Percentiles rank a stretch among this genome's conserved stretches.
Evolutionary conservation across 2,797 vertebrate genomes (phyloP).

Genomic region (Cossypha dichroa): DNA sequence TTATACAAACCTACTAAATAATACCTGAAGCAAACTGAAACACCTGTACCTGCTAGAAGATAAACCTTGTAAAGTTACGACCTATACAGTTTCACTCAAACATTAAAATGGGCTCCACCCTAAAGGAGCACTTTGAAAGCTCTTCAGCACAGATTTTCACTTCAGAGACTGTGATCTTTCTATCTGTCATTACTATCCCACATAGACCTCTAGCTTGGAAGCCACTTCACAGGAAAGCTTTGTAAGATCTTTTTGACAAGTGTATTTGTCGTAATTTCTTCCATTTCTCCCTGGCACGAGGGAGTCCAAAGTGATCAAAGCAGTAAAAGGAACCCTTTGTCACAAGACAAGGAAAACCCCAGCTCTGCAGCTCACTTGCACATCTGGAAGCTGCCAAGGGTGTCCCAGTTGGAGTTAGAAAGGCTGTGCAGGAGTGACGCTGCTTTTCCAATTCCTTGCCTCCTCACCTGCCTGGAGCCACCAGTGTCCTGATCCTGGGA

Average conservation of each 20-base stretch:
- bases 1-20: not conserved
- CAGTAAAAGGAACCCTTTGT: not conserved
- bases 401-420: not conserved
- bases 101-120: not conserved
- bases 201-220: constrained; percentile 13
- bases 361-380: not conserved
- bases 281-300: not conserved
- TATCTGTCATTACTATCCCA: constrained; percentile 25
- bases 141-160: constrained; percentile 5
- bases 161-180: constrained; percentile 4
- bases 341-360: not conserved
- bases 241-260: constrained; percentile 2
- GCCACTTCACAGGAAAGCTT: not conserved
- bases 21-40: not conserved
- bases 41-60: not conserved
- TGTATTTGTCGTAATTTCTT: not conserved
- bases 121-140: not conserved
- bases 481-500: not conserved
- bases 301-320: not conserved
- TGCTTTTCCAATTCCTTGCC: not conserved
- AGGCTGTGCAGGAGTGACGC: not conserved
- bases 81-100: not conserved
- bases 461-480: not conserved
- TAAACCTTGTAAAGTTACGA: not conserved
- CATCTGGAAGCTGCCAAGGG: not conserved